These are phyloP conservation scores for Arctocebus calabarensis DNA, from an alignment of 2,797 vertebrate genomes.

Conservation along the genomic window DNA sequence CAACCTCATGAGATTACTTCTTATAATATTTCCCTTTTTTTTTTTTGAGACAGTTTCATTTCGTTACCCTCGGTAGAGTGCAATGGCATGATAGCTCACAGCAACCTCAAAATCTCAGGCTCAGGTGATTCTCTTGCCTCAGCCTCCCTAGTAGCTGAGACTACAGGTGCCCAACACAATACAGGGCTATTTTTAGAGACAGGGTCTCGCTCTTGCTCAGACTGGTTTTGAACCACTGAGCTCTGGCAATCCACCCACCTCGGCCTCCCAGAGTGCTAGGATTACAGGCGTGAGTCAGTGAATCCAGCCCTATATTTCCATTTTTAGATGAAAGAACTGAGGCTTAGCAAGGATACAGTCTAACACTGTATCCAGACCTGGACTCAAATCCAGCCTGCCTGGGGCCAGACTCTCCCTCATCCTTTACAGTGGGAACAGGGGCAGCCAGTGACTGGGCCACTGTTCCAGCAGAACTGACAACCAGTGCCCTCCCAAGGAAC, in stretches of 20 bases:
- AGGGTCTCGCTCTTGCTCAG: too few relatives aligned
- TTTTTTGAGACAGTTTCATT: neutral
- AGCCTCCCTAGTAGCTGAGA: too few relatives aligned
- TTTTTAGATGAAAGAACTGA: slow-evolving; percentile 42
- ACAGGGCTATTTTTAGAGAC: too few relatives aligned
- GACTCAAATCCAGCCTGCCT: neutral
- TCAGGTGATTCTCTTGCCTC: too few relatives aligned
- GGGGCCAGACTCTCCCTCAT: neutral
- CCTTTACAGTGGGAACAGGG: neutral
- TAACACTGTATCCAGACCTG: neutral
- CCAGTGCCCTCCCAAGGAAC: neutral
- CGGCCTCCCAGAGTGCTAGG: too few relatives aligned
- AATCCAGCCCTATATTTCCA: neutral
- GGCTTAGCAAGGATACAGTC: neutral
- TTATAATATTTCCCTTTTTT: neutral
- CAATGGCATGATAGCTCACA: too few relatives aligned
- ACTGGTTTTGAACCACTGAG: too few relatives aligned
- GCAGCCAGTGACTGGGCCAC: neutral
- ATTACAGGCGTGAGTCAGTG: too few relatives aligned
- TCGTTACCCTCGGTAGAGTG: too few relatives aligned
- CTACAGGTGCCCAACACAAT: too few relatives aligned
- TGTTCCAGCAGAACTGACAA: neutral
- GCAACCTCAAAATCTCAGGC: too few relatives aligned
- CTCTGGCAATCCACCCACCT: too few relatives aligned
- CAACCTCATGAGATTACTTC: neutral